Conservation (phyloP, 2,113 vertebrate species). For the Notarius lentiginosus region DNA sequence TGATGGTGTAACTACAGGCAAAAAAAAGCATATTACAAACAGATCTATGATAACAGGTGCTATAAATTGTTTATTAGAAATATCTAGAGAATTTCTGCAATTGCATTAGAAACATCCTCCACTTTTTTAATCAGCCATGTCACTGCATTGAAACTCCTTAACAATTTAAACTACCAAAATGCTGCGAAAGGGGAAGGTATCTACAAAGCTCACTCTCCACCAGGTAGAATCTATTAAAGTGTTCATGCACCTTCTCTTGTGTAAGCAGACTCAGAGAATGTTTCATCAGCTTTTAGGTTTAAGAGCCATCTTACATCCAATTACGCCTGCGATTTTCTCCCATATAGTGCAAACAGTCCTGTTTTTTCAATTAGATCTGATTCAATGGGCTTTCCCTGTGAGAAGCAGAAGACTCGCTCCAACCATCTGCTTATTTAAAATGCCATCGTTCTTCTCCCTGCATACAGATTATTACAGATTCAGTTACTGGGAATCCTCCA, state of each 20-base stretch:
- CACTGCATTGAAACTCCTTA: background rate
- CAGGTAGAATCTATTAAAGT: background rate
- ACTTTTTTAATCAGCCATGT: background rate
- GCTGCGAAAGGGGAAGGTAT: background rate
- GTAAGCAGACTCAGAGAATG: slow-evolving; percentile 16
- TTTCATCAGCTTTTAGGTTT: slow-evolving; percentile 3
- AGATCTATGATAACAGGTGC: background rate
- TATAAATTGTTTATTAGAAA: slow-evolving; percentile 18
- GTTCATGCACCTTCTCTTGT: background rate
- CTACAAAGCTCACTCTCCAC: background rate
- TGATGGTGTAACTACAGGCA: background rate
- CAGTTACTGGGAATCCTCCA: background rate
- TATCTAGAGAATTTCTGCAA: background rate
- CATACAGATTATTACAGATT: slow-evolving; percentile 8
- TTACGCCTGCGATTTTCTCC: background rate
- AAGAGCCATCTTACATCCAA: slow-evolving; percentile 28
- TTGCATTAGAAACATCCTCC: slow-evolving; percentile 5
- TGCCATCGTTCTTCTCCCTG: background rate
- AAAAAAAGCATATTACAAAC: background rate
- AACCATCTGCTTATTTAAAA: background rate
- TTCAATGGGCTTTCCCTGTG: background rate
- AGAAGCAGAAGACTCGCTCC: slow-evolving; percentile 14
- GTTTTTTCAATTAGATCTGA: slow-evolving; percentile 28
- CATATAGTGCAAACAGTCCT: slow-evolving; percentile 9
- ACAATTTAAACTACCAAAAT: background rate